Percentiles rank a stretch among this genome's conserved stretches.
Evolutionary conservation across 1,140 invertebrate genomes (phyloP).

Genomic region (Aleiodes sp.): DNA sequence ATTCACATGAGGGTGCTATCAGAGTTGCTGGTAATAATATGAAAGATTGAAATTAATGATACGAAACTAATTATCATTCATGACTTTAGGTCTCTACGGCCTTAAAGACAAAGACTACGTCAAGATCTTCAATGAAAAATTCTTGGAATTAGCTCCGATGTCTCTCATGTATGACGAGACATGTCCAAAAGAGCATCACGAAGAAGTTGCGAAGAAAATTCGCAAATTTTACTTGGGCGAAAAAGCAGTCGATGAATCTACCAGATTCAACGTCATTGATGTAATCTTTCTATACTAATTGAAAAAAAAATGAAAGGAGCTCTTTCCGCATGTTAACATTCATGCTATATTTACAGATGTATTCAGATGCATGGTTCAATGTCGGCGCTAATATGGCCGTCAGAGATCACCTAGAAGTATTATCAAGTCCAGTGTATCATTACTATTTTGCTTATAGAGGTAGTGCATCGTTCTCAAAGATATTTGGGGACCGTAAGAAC

Average conservation of each 20-base stretch:
- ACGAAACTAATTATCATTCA: neutral
- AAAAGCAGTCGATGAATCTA: conserved; percentile 62
- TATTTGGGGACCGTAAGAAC: conserved; percentile 71
- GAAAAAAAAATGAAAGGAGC: conserved; percentile 2
- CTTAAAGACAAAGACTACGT: conserved; percentile 38
- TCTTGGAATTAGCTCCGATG: conserved; percentile 69
- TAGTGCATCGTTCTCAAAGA: conserved; percentile 73
- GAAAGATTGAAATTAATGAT: neutral
- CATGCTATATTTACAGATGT: conserved; percentile 67
- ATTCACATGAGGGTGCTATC: conserved; percentile 74
- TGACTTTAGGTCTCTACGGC: conserved; percentile 48
- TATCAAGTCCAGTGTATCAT: conserved; percentile 69
- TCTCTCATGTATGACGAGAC: conserved; percentile 72
- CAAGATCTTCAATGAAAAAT: conserved; percentile 65
- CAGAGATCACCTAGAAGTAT: conserved; percentile 59
- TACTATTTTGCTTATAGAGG: conserved; percentile 75
- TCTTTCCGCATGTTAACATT: neutral
- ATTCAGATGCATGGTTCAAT: conserved; percentile 75
- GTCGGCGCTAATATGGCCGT: conserved; percentile 70
- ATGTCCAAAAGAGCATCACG: conserved; percentile 52
- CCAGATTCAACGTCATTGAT: conserved; percentile 65
- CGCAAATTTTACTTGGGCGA: conserved; percentile 71
- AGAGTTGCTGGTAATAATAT: conserved; percentile 68
- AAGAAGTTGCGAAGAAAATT: conserved; percentile 67
- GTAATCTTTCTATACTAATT: conserved; percentile 50